Conservation (phyloP, 2,113 vertebrate genomes). For the Corythornis vintsioides region DNA sequence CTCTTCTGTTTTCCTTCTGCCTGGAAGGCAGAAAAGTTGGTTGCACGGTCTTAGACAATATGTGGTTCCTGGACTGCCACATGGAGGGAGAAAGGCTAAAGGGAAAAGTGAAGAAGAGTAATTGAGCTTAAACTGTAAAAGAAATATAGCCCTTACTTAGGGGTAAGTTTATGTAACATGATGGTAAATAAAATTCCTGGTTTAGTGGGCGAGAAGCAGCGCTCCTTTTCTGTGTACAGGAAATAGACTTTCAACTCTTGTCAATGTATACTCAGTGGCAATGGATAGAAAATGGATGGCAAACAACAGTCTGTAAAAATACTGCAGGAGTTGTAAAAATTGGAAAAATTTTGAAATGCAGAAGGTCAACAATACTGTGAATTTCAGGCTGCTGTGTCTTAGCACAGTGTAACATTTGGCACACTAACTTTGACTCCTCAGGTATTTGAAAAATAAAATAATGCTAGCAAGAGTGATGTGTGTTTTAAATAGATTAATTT, state of each 20-base stretch:
- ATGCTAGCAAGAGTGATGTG: neutral
- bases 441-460: neutral
- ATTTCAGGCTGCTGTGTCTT: neutral
- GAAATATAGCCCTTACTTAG: neutral
- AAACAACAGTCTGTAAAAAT: neutral
- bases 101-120: neutral
- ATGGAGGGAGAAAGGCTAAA: neutral
- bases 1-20: neutral
- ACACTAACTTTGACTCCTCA: neutral
- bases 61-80: neutral
- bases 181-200: neutral
- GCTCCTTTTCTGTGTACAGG: neutral
- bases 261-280: neutral
- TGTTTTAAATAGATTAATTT: neutral
- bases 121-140: neutral
- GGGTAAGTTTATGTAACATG: neutral
- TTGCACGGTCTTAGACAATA: neutral
- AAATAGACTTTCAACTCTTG: constrained; percentile 12
- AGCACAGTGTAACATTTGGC: neutral
- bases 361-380: neutral
- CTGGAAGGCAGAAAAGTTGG: neutral
- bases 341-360: neutral
- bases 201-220: neutral
- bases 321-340: neutral
- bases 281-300: neutral